Conservation (phyloP, 2,113 vertebrate species). For the Vimba vimba region DNA sequence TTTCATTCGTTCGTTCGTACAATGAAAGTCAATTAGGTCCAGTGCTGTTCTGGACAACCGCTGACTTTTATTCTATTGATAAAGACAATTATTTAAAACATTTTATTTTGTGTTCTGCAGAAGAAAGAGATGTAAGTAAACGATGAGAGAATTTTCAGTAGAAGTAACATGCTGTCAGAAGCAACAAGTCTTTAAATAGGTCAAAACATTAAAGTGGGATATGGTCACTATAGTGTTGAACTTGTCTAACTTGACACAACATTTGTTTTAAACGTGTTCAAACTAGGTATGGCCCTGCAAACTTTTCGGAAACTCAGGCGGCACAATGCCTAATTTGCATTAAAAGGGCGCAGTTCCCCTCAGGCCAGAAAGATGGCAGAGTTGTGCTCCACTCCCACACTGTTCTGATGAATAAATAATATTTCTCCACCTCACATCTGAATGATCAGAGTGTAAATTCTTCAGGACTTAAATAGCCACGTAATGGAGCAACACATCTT, state of each 20-base stretch:
- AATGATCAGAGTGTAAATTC: conserved; percentile 66
- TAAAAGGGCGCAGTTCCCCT: conserved; percentile 64
- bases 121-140: neutral
- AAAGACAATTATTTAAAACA: no score
- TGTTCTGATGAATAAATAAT: conserved; percentile 73
- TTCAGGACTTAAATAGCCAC: conserved; percentile 64
- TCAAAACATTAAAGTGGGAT: neutral
- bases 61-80: neutral
- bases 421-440: conserved; percentile 49
- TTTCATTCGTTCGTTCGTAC: no score
- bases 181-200: conserved; percentile 22
- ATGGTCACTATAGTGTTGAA: conserved; percentile 1
- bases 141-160: neutral
- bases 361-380: conserved; percentile 60
- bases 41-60: neutral
- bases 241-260: conserved; percentile 21
- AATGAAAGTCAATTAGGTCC: neutral
- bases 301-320: conserved; percentile 18
- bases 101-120: no score
- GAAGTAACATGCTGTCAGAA: conserved; percentile 1
- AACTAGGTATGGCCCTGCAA: conserved; percentile 37
- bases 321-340: conserved; percentile 55
- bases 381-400: conserved; percentile 61
- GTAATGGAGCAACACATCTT: conserved; percentile 61
- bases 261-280: conserved; percentile 36